Base-by-base conservation (phyloP, 2,888 invertebrate genomes). In the Hemaris fuciformis region DNA sequence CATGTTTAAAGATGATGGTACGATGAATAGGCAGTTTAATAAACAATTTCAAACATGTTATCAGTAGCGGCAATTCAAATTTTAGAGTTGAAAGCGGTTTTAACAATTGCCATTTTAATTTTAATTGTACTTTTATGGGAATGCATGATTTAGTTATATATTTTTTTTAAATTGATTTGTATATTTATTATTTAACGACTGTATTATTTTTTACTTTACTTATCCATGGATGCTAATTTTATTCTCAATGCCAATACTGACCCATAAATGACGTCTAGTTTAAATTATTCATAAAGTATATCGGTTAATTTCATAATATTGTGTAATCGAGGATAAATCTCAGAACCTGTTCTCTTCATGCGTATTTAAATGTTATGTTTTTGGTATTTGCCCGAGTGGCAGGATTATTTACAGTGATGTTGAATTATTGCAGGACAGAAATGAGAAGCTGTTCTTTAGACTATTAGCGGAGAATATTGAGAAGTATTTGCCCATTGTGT, bases 381-480 rank as follows among this genome's bases (percentile, higher is more conserved):
- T 27, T 41, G 18, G 13, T 20, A n/a, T 53, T 6, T 53, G 41
- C 27, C n/a, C 10, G 25, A 18, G 3, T 42, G 53, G 15, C 48
- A 43, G 68, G 66, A 63, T 63, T 71, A 73, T 73, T 77, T 78
- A 80, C 78, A 80, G 72, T 71, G 61, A 53, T 62, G 61, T 81
- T 77, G 75, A 70, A 75, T 83, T 75, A 74, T 91, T 89, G 71
- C 87, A 97, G 95, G 99, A 99, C 87, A 95, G 99, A 82, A 99
- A 99, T 89, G 99, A 99, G 91, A 96, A 98, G 80, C 93, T 99
- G 69, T 99, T 99, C 94, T 99, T 98, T 93, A 95, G 98, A 66
- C 95, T 99, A 57, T 88, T 99, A 56, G 95, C 96, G 66, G 98
- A 99, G 88, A 97, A 99, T 86, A 96, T 99, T 65, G 98, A 99